Conservation (phyloP, 2,113 vertebrate species). For the Anoplopoma fimbria region DNA sequence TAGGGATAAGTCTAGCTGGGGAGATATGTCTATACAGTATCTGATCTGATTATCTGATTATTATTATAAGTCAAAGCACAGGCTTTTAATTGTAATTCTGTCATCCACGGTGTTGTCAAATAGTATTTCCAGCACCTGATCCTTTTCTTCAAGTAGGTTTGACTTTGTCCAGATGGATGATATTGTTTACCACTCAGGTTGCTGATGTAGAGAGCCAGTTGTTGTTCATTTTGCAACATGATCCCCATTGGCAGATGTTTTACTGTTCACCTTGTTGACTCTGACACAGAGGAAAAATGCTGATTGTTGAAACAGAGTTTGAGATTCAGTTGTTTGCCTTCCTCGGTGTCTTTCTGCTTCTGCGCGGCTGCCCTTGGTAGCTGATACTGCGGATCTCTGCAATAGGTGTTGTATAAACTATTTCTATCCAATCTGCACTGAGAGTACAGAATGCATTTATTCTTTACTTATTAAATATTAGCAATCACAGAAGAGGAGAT, state of each 20-base stretch:
- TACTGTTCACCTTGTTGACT: not conserved
- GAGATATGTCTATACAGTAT: not conserved
- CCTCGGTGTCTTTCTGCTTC: constrained; percentile 4
- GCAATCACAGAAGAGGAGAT: not conserved
- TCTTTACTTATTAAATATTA: constrained; percentile 6
- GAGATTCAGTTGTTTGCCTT: constrained; percentile 16
- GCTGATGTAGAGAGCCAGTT: not conserved
- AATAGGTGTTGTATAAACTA: constrained; percentile 26
- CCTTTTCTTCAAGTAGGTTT: not conserved
- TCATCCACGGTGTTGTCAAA: not conserved
- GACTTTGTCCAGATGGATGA: not conserved
- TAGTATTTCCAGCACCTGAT: not conserved
- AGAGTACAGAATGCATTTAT: constrained; percentile 8
- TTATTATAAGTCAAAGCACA: not conserved
- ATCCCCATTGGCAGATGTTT: not conserved
- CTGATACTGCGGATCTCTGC: too few species aligned
- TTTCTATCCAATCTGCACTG: not conserved
- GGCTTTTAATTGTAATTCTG: not conserved
- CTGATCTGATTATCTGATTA: not conserved
- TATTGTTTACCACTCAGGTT: not conserved
- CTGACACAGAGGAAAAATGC: constrained; percentile 9
- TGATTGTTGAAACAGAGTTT: not conserved
- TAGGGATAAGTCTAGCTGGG: not conserved
- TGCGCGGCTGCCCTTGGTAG: not conserved
- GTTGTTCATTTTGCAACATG: not conserved